Evolutionary conservation across 2,113 vertebrate species (phyloP), one percentile per base, ranked within the genome.

Genomic region (Malaclemys terrapin): DNA sequence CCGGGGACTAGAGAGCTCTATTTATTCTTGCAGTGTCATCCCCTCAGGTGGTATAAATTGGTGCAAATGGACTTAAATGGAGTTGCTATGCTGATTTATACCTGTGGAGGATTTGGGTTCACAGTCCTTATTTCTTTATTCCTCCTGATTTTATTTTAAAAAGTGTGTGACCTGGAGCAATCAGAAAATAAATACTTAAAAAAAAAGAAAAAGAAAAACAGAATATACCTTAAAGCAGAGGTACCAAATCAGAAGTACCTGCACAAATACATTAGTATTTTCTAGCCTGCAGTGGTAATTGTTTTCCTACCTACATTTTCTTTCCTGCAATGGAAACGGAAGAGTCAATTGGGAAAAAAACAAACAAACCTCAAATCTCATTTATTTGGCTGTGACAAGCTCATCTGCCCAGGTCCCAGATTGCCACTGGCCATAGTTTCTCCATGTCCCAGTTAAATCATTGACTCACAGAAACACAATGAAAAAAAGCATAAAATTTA

Each of bases 311-410:
- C 56, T 57, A 95, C 29, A 59, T 95, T 76, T 94, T 88, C 87
- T 94, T 94, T 96, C 94, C 92, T 96, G 75, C 45, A 94, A 72
- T 80, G 57, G n/a, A 92, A 95, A 95, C 91, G 80, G 91, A 89
- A 89, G 10, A 96, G 72, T 65, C 50, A 0, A 78, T 65, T 89
- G 53, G 42, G 47, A 82, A 85, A n/a, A 91, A 78, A 79, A 1
- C 10, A 62, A 85, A 75, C 4, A 31, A 17, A 27, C 52, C 69
- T 62, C n/a, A 96, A 94, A 95, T 94, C 50, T 92, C 38, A 91
- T 96, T 95, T 87, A 29, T 88, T 93, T 93, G 5, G 1, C 88
- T 94, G 75, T 95, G 90, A 95, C 95, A 96, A 81, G 65, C 65
- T 97, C 75, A 54, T 87, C 92, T 91, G 54, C 87, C 95, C 88